A percentile compares a stretch with the other conserved stretches of the same genome.
These are phyloP conservation scores for Thumatha senex DNA, from an alignment of 2,888 invertebrate genomes.

Conservation along the genomic window DNA sequence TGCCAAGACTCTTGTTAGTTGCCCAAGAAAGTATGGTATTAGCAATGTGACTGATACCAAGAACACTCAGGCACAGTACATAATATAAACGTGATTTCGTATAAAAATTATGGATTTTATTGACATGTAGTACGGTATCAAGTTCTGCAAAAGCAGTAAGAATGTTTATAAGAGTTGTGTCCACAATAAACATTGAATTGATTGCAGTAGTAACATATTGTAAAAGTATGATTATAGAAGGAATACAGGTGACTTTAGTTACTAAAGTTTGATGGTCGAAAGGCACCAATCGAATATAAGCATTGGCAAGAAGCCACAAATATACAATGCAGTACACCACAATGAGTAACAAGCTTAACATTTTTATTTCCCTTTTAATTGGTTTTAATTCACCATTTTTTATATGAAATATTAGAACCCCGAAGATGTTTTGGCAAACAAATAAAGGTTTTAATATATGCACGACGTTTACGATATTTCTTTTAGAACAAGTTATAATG, in stretches of 20 bases:
- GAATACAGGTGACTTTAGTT: background rate
- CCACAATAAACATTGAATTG: background rate
- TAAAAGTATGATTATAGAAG: background rate
- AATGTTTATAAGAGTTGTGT: background rate
- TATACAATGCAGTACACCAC: background rate
- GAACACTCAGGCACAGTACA: constrained; percentile 20
- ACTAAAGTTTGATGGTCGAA: background rate
- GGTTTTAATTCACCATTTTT: background rate
- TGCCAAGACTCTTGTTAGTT: constrained; percentile 15
- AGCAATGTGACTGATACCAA: constrained; percentile 30
- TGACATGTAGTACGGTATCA: background rate
- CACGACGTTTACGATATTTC: background rate
- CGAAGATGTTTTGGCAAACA: background rate
- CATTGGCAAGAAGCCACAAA: background rate
- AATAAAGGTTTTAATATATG: background rate
- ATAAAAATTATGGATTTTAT: constrained; percentile 38
- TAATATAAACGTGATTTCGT: constrained; percentile 33
- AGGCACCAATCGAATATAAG: background rate
- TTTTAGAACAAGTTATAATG: background rate
- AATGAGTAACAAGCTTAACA: background rate
- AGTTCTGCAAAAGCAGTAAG: background rate
- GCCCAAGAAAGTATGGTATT: constrained; percentile 31
- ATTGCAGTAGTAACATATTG: background rate
- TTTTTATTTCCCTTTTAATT: background rate
- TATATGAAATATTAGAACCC: background rate